Base-by-base conservation (phyloP, 2,113 vertebrate genomes). In the Sylvilagus bachmani region DNA sequence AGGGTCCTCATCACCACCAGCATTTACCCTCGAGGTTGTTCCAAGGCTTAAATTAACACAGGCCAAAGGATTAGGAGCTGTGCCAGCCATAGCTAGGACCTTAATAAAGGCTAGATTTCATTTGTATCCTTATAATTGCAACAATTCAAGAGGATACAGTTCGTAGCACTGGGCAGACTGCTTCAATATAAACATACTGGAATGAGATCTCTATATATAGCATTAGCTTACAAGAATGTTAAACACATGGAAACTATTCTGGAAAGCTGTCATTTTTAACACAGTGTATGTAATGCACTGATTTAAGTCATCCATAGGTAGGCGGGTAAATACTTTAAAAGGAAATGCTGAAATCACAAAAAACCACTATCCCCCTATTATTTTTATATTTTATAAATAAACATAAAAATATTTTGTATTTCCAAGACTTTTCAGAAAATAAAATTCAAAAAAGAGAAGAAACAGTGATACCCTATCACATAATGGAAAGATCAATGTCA, bases 181-280 rank as follows among this genome's bases (percentile, higher is more conserved):
- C 61, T 82, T 69, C 51, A 82, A 91, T 81, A 49, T 67, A 91
- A 87, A 67, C 22, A 27, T 66, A 78, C 10, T 86, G 69, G n/a
- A 86, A 38, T 38, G 29, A 69, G 44, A 71, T 5, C 21, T 31
- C 75, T 61, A 24, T 25, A 31, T 85, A 29, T 64, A 80, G 87
- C 27, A 5, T 38, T 55, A 73, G 29, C 19, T 11, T 29, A 55
- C 44, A 83, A 83, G 62, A 79, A 66, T 66, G 66, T 8, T 38
- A 61, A 86, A 86, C 36, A 58, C 21, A 51, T 25, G 21, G 62
- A 51, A 44, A 71, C 22, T 12, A 49, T 80, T 79, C 19, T 44
- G 44, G 25, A 82, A 44, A 86, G 64, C 67, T 4, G 53, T 70
- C 14, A 38, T 21, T 62, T 71, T 36, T 62, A 67, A 77, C 55